phyloP scores from a whole-genome alignment of 2,888 invertebrate species.

The Drepanosiphum platanoidis region DNA sequence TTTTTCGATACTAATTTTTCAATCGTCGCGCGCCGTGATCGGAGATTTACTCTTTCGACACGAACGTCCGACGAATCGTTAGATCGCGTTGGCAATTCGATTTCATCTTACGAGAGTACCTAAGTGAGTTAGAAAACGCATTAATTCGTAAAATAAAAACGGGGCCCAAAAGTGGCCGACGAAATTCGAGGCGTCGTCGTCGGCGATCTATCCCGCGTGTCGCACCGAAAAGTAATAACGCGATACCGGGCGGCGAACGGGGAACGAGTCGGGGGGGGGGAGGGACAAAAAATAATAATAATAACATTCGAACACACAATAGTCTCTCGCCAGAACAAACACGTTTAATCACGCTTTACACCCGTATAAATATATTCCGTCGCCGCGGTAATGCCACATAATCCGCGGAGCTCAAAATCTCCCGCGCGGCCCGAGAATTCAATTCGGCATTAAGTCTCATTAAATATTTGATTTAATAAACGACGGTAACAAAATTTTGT shows the following conservation, averaged over 20 bases:
- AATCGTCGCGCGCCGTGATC: too few relatives aligned
- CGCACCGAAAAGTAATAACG: neutral
- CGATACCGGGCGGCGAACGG: neutral
- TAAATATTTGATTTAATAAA: neutral
- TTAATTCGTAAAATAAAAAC: too few relatives aligned
- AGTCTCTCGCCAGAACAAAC: neutral
- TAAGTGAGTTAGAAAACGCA: too few relatives aligned
- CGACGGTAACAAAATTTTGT: neutral
- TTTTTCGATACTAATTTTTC: too few relatives aligned
- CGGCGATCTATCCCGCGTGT: too few relatives aligned
- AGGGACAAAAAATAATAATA: neutral
- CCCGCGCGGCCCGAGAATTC: neutral
- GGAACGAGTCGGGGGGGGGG: neutral
- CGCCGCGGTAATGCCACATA: neutral
- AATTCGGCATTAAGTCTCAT: slow-evolving; percentile 22
- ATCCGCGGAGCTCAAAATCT: slow-evolving; percentile 8
- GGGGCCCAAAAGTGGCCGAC: too few relatives aligned
- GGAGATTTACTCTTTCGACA: too few relatives aligned
- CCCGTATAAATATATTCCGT: neutral
- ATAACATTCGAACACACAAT: neutral
- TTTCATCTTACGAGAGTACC: too few relatives aligned
- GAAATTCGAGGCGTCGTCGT: neutral
- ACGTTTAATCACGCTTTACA: neutral
- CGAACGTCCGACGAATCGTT: too few relatives aligned
- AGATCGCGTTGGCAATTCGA: too few relatives aligned